Conservation (phyloP, 2,888 invertebrate genomes). For the Drosophila subsilvestris region DNA sequence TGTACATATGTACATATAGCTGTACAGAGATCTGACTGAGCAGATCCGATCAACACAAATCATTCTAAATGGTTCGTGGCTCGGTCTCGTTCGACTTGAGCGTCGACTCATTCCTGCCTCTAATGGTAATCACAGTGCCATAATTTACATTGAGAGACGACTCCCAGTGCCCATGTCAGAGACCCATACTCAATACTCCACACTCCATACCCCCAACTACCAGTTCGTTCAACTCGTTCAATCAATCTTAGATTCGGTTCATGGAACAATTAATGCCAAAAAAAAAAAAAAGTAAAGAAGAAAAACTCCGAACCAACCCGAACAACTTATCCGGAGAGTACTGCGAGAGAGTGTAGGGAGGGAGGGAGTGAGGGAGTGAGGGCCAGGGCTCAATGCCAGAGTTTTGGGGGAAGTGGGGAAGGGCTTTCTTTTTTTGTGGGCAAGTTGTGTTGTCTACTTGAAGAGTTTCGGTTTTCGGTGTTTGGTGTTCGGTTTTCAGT, state of each 20-base stretch:
- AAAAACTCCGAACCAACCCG: constrained; percentile 19
- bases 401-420: constrained; percentile 28
- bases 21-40: constrained; percentile 13
- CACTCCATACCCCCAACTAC: constrained; percentile 3
- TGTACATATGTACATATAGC: not conserved
- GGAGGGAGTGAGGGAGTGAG: not conserved
- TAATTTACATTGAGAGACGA: constrained; percentile 61
- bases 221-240: constrained; percentile 73
- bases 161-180: not conserved
- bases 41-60: constrained; percentile 26
- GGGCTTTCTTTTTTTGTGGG: constrained; percentile 68
- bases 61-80: constrained; percentile 47
- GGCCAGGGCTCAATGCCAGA: too few relatives aligned
- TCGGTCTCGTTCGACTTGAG: constrained; percentile 13
- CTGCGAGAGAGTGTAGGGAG: not conserved
- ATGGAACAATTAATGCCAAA: constrained; percentile 79
- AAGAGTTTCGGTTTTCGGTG: constrained; percentile 61
- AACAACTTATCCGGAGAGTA: constrained; percentile 35
- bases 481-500: constrained; percentile 54
- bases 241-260: constrained; percentile 79
- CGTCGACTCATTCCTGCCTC: constrained; percentile 14
- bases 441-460: constrained; percentile 69
- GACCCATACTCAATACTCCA: not conserved
- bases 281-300: constrained; percentile 43
- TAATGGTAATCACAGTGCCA: constrained; percentile 52